phyloP scores from a whole-genome alignment of 2,888 invertebrate species.

The Oxycera nigricornis region DNA sequence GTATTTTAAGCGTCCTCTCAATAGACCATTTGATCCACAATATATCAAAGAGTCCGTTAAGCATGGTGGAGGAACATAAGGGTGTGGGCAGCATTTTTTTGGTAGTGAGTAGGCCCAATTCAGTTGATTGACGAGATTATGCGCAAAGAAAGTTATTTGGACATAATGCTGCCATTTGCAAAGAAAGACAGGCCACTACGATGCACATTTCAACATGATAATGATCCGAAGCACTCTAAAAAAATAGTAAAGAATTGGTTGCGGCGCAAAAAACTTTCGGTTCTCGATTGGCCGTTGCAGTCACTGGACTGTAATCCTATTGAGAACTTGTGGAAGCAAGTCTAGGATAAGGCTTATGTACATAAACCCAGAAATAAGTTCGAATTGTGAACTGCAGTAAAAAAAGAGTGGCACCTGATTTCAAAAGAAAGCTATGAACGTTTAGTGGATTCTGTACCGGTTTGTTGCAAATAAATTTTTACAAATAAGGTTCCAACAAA shows the following conservation, averaged over 20 bases:
- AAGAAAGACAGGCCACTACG: too few species aligned
- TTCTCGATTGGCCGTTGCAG: neutral
- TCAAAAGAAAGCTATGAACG: slow-evolving; percentile 28
- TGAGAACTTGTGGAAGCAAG: neutral
- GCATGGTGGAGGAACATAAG: neutral
- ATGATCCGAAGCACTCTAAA: neutral
- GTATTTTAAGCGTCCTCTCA: neutral
- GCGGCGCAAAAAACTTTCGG: neutral
- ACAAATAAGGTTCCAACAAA: slow-evolving; percentile 4
- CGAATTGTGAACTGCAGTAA: slow-evolving; percentile 6
- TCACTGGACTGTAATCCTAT: neutral
- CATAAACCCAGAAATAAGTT: neutral
- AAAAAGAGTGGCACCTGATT: neutral
- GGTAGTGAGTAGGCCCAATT: too few species aligned
- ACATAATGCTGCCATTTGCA: neutral
- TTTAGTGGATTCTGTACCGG: too few species aligned
- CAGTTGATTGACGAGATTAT: too few species aligned
- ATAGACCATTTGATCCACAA: neutral
- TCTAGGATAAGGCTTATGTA: too few species aligned
- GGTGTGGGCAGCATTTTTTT: neutral
- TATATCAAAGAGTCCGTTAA: neutral
- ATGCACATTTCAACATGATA: too few species aligned
- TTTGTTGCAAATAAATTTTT: slow-evolving; percentile 2
- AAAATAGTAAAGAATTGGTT: neutral
- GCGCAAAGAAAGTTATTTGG: neutral